Base-by-base conservation (phyloP, 2,888 invertebrate species). In the Gasteruption jaculator region DNA sequence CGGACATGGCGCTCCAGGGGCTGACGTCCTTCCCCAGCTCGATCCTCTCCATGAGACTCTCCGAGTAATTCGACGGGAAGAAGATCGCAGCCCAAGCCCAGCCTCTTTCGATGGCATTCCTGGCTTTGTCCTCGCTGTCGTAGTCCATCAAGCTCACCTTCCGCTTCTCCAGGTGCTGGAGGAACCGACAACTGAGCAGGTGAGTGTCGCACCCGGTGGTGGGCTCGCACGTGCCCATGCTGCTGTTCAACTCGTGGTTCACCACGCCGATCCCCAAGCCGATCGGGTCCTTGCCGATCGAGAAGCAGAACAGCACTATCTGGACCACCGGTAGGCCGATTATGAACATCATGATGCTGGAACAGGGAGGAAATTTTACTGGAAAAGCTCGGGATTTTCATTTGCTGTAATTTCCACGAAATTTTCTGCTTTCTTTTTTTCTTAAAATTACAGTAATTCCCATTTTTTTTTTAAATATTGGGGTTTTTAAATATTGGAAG, bases 221-320 rank as follows among this genome's bases (percentile, higher is more conserved):
- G 3, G 65, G 56, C 3, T 56, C 49, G 39, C 74, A 73, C 1
- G 51, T 40, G 14, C 67, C 58, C 49, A 45, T 57, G 38, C 54
- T 61, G 47, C 52, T 64, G 50, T 73, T 62, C 35, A 85, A 68
- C 70, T 93, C 93, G 53, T 86, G 73, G 73, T 93, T 93, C 18
- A 90, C 83, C 19, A 92, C 78, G 1, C 86, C 91, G 26, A 94
- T 67, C 29, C 79, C 80, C 1, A 94, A 73, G 10, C 85, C 83
- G 5, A 76, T 73, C 0, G 91, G 91, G 64, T 90, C 87, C 63
- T 86, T 86, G n/a, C 91, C 91, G 54, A 92, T 87, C 11, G 92
- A 86, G 35, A 88, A 72, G 64, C 92, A 93, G 74, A 93, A 94
- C 31, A 94, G 72, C 15, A 91, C 74, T 60, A 89, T 90, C 74